phyloP scores from a whole-genome alignment of 2,888 invertebrate species.

The Siphlonurus alternatus region DNA sequence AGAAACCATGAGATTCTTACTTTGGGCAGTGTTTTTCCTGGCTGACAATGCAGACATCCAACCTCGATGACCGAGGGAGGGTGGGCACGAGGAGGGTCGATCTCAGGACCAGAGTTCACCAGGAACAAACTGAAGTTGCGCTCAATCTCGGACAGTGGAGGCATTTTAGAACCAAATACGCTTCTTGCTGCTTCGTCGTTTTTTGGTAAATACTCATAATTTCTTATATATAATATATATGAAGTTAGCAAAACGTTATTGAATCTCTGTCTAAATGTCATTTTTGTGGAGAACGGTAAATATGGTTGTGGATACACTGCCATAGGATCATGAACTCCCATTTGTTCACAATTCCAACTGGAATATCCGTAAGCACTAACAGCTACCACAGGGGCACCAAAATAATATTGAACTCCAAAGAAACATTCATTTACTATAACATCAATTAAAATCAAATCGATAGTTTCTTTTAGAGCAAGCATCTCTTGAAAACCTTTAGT shows the following conservation, averaged over 20 bases:
- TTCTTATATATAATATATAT: neutral
- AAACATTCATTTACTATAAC: neutral
- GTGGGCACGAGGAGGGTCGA: conserved; percentile 14
- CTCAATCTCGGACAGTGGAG: conserved; percentile 21
- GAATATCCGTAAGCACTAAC: neutral
- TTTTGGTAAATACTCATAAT: conserved; percentile 12
- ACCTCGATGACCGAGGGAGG: conserved; percentile 15
- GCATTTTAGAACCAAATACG: conserved; percentile 23
- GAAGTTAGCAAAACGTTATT: conserved; percentile 27
- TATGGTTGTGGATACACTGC: conserved; percentile 32
- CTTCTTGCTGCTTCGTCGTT: conserved; percentile 12
- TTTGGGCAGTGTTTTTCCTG: conserved; percentile 13
- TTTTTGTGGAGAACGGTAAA: conserved; percentile 25
- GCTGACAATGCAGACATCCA: conserved; percentile 13
- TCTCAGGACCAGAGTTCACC: conserved; percentile 15
- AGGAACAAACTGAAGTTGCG: conserved; percentile 17
- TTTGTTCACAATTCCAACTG: conserved; percentile 27
- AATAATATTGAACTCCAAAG: neutral
- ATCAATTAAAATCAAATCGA: neutral
- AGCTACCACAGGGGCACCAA: neutral
- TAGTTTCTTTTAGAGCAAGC: neutral
- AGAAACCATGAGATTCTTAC: too few relatives aligned
- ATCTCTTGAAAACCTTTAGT: neutral
- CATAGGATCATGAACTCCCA: conserved; percentile 30
- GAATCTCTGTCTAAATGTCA: conserved; percentile 35